Evolutionary conservation across 1,140 invertebrate genomes (phyloP).

Genomic region (Acromyrmex charruanus): DNA sequence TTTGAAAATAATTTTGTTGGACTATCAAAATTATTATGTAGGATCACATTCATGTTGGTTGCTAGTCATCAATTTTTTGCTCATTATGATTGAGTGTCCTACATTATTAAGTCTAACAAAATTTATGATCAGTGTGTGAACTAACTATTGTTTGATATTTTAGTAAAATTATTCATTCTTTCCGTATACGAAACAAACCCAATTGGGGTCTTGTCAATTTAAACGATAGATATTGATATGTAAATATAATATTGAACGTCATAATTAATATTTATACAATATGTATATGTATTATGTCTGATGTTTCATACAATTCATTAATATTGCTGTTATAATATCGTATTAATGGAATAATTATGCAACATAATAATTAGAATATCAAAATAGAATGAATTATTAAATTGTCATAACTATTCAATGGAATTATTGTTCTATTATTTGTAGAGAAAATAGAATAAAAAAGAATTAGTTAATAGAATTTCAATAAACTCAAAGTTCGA

Average conservation of each 20-base stretch:
- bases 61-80: too few relatives aligned
- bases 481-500: neutral
- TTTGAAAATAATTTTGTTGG: too few relatives aligned
- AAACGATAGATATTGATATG: neutral
- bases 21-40: too few relatives aligned
- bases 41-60: too few relatives aligned
- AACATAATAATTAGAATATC: neutral
- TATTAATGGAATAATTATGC: neutral
- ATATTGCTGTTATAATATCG: neutral
- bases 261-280: neutral
- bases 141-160: too few relatives aligned
- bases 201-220: neutral
- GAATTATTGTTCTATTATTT: conserved; percentile 1
- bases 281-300: neutral
- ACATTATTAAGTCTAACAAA: too few relatives aligned
- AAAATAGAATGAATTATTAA: conserved; percentile 1
- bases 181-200: neutral
- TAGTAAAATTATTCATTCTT: too few relatives aligned
- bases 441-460: neutral
- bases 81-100: too few relatives aligned
- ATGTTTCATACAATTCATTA: neutral
- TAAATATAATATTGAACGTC: neutral
- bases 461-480: neutral
- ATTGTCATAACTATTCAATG: neutral
- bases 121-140: too few relatives aligned